Conservation (phyloP, 2,113 vertebrate genomes). For the Peromyscus leucopus region DNA sequence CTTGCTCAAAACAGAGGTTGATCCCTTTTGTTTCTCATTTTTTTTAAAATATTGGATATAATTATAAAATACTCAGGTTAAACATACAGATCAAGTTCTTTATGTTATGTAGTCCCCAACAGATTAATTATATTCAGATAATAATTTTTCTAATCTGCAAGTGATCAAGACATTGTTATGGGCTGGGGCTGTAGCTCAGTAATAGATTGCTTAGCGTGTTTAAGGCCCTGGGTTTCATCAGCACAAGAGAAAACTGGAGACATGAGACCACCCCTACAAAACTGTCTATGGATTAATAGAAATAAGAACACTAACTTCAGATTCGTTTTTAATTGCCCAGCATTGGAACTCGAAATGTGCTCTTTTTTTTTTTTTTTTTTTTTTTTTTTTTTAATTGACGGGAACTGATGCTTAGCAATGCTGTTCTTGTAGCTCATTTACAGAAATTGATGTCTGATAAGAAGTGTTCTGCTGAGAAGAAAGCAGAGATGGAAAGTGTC, state of each 20-base stretch:
- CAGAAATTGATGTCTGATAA: constrained; percentile 99
- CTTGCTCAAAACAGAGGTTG: neutral
- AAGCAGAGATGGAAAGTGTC: constrained; percentile 96
- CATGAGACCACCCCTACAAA: neutral
- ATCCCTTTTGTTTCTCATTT: neutral
- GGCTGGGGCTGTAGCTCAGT: neutral
- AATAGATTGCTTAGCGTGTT: neutral
- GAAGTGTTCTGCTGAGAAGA: constrained; percentile 95
- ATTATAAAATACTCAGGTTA: neutral
- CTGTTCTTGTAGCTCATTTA: constrained; percentile 91
- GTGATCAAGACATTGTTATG: neutral
- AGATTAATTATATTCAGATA: constrained; percentile 23
- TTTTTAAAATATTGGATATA: neutral
- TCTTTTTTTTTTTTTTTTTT: neutral
- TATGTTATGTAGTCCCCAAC: neutral
- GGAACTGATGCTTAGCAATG: neutral
- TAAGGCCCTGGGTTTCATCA: neutral
- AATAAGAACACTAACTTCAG: neutral
- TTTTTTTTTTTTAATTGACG: neutral
- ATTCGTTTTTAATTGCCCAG: neutral
- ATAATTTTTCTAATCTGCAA: constrained; percentile 13
- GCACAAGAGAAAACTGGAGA: neutral
- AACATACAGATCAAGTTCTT: neutral
- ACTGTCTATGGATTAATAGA: neutral
- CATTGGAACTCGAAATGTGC: neutral